These are phyloP conservation scores for Ciona savignyi DNA, from an alignment of 23 tunicate species.

Conservation along the genomic window DNA sequence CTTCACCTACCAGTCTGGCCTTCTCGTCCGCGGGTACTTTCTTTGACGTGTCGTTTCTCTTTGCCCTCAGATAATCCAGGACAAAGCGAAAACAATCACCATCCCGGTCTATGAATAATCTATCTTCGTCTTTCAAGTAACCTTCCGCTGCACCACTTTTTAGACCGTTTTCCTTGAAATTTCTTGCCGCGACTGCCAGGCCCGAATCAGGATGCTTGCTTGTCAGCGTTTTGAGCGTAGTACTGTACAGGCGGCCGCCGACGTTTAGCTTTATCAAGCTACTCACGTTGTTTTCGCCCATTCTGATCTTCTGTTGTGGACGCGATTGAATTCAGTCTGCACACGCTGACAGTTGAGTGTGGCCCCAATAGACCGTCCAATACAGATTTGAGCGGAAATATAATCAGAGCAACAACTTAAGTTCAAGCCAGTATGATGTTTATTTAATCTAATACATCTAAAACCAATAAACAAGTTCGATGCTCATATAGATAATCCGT, in stretches of 20 bases:
- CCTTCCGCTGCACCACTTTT: background rate
- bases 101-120: constrained; percentile 61
- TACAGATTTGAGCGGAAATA: too few species aligned
- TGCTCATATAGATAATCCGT: too few species aligned
- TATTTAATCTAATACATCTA: too few species aligned
- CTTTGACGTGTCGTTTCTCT: too few species aligned
- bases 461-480: too few species aligned
- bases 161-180: background rate
- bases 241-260: constrained; percentile 28
- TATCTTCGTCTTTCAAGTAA: constrained; percentile 16
- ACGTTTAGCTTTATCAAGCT: constrained; percentile 23
- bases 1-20: constrained; percentile 23
- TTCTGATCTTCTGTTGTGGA: too few species aligned
- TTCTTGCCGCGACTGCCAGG: background rate
- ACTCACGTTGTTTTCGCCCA: background rate
- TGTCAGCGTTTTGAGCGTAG: constrained; percentile 16
- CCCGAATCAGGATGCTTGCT: constrained; percentile 6
- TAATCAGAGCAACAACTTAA: too few species aligned
- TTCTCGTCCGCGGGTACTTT: too few species aligned
- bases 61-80: constrained; percentile 49
- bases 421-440: too few species aligned
- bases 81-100: constrained; percentile 28
- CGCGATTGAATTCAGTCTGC: too few species aligned
- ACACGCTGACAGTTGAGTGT: too few species aligned
- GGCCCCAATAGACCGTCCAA: too few species aligned